phyloP scores from a whole-genome alignment of 2,797 vertebrate genomes.

The Tokudaia muenninki region DNA sequence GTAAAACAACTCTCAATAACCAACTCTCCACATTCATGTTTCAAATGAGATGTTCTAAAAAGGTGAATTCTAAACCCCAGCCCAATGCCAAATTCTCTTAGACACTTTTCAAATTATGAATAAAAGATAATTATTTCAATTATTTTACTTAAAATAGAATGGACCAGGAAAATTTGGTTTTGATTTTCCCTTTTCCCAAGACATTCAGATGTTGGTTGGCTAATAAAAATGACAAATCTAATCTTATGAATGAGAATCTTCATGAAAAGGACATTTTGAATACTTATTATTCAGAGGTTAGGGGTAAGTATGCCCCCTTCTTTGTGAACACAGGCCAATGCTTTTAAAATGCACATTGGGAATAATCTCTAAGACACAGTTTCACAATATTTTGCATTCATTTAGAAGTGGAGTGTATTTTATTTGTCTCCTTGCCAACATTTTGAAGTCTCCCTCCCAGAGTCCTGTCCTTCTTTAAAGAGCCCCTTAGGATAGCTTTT shows the following conservation, averaged over 20 bases:
- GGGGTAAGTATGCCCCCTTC: conserved; percentile 69
- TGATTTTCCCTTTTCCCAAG: conserved; percentile 51
- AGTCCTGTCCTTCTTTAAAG: conserved; percentile 82
- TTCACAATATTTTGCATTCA: conserved; percentile 84
- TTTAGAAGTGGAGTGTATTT: conserved; percentile 85
- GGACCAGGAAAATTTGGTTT: conserved; percentile 9
- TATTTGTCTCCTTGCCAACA: conserved; percentile 85
- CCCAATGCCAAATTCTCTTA: conserved; percentile 12
- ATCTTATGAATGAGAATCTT: conserved; percentile 59
- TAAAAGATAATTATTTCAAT: conserved; percentile 55
- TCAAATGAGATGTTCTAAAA: conserved; percentile 50
- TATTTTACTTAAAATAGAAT: conserved; percentile 55
- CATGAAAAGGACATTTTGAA: conserved; percentile 64
- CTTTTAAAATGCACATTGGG: conserved; percentile 78
- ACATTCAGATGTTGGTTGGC: conserved; percentile 58
- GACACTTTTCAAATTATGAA: conserved; percentile 56
- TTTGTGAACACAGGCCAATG: conserved; percentile 73
- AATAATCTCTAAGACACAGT: conserved; percentile 82
- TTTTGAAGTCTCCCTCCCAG: conserved; percentile 84
- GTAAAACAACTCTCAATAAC: background rate
- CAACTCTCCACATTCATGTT: conserved; percentile 16
- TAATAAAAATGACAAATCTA: conserved; percentile 65
- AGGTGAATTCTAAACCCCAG: background rate
- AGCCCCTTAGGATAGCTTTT: conserved; percentile 82
- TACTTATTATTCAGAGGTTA: conserved; percentile 44